A percentile compares a stretch with the other conserved stretches of the same genome.
Evolutionary conservation across 2,113 vertebrate genomes (phyloP).

Genomic region (Eonycteris spelaea): DNA sequence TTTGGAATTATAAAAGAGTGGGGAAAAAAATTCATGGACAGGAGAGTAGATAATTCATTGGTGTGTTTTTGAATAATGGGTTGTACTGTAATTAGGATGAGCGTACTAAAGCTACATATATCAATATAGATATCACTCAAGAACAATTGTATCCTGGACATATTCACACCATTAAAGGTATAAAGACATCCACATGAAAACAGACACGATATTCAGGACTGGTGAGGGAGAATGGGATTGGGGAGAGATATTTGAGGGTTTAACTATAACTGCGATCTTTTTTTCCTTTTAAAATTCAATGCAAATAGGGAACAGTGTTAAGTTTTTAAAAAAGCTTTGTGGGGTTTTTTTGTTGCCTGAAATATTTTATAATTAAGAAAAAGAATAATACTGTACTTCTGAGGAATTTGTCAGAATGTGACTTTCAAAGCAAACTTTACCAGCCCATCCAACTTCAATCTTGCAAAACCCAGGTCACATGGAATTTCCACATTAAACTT

Average conservation of each 20-base stretch:
- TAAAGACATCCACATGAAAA: neutral
- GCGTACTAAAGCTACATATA: neutral
- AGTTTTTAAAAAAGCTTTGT: neutral
- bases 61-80: neutral
- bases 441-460: neutral
- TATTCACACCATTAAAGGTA: neutral
- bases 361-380: conserved; percentile 15
- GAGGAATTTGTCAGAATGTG: neutral
- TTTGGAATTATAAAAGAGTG: neutral
- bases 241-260: neutral
- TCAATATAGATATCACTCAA: neutral
- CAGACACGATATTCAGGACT: neutral
- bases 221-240: neutral
- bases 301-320: neutral
- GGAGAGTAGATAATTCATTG: neutral
- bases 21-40: neutral
- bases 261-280: neutral
- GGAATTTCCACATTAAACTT: neutral
- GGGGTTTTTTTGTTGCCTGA: neutral
- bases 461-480: neutral
- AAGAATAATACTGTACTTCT: neutral
- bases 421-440: neutral
- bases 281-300: neutral
- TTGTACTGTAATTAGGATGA: neutral
- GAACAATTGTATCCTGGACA: neutral